A percentile compares a stretch with the other conserved stretches of the same genome.
These are phyloP conservation scores for Coendou prehensilis DNA, from an alignment of 2,797 vertebrate species.

Conservation along the genomic window DNA sequence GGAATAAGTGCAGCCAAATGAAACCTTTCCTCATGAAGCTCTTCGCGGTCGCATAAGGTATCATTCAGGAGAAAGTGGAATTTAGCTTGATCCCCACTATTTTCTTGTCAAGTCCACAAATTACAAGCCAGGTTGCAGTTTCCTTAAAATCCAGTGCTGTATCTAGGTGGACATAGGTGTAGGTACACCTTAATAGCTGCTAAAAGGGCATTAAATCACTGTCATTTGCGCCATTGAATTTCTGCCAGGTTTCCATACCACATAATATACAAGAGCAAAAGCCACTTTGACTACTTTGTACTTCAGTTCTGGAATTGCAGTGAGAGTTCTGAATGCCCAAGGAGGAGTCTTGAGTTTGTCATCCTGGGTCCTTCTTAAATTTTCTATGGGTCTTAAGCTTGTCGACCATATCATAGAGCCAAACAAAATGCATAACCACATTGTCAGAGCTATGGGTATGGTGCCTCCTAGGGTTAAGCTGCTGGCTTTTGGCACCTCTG, in stretches of 20 bases:
- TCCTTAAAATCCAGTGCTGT: background rate
- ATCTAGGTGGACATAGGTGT: background rate
- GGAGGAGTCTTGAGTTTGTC: background rate
- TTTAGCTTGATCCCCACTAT: background rate
- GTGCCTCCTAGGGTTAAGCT: background rate
- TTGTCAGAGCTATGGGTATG: background rate
- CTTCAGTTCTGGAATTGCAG: background rate
- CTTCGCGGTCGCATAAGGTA: background rate
- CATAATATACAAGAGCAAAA: background rate
- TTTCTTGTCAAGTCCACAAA: background rate
- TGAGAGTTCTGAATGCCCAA: background rate
- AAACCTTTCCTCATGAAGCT: background rate
- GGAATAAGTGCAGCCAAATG: background rate
- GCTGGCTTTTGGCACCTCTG: background rate
- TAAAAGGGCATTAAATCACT: background rate
- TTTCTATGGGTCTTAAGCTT: background rate
- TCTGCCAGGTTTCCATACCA: background rate
- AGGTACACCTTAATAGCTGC: background rate
- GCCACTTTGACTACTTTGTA: background rate
- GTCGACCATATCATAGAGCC: background rate
- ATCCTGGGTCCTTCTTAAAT: background rate
- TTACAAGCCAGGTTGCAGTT: background rate
- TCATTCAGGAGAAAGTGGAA: background rate
- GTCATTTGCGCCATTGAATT: background rate
- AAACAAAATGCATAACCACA: background rate